These are phyloP conservation scores for Planiliza haematocheilus DNA, from an alignment of 2,113 vertebrate species.

Conservation along the genomic window DNA sequence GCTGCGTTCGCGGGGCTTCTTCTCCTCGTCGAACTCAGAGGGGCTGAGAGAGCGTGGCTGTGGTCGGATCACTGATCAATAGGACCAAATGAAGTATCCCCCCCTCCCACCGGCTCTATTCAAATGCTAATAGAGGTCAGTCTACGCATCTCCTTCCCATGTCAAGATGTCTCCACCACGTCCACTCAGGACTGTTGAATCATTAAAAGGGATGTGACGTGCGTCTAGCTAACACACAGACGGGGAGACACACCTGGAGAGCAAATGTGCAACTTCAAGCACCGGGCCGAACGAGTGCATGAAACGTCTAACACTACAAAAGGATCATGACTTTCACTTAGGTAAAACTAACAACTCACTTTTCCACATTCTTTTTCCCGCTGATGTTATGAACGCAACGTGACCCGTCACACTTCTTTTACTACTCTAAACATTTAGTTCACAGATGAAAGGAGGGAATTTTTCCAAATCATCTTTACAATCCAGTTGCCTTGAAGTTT, in stretches of 20 bases:
- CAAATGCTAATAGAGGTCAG: constrained; percentile 59
- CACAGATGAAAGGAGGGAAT: background rate
- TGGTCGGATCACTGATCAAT: constrained; percentile 36
- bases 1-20: constrained; percentile 30
- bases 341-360: no score
- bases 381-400: background rate
- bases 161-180: constrained; percentile 44
- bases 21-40: constrained; percentile 24
- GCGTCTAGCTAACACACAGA: constrained; percentile 3
- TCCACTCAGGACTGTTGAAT: constrained; percentile 25
- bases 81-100: constrained; percentile 20
- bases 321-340: background rate
- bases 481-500: background rate
- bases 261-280: no score
- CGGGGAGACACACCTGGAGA: background rate
- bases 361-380: no score
- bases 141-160: constrained; percentile 43
- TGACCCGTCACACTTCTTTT: background rate
- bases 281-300: no score
- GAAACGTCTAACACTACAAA: no score
- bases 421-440: background rate
- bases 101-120: constrained; percentile 45
- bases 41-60: constrained; percentile 54
- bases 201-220: background rate
- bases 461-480: background rate